Evolutionary conservation across 1,140 invertebrate species (phyloP), one percentile per base, ranked within the genome.

Genomic region (Eulimnadia texana): DNA sequence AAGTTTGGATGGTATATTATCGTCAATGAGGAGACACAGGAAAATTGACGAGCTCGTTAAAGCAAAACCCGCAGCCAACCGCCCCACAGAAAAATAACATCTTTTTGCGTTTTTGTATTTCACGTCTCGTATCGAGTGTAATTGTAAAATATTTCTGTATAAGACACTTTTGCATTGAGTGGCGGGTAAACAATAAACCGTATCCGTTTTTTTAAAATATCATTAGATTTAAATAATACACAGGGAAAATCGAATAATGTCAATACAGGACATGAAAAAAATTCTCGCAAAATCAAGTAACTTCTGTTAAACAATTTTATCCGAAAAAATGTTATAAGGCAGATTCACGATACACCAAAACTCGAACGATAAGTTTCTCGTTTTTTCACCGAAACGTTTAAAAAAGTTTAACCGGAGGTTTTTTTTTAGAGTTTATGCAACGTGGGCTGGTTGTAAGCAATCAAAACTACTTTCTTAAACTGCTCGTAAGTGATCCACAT

Each of bases 401-500:
- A 16, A 6, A 16, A 9, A 16, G 33, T 42, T 9, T 42, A 6
- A 16, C 33, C 16, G 33, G 33, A 16, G 6, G 6, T 16, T 42
- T 42, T 16, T 42, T 42, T 42, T 42, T 42, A 42, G 33, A 42
- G 33, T 42, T 57, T 57, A 27, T 29, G 55, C 60, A 54, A 19
- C 6, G 60, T 33, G 9, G 60, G 60, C 22, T 54, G 60, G 53
- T 61, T 61, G 28, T 54, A 54, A 3, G 60, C 60, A 13, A 61
- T 52, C 20, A 69, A 64, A n/a, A 68, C 69, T 1, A 66, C 54
- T 29, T 50, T 24, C 64, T 86, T 86, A 56, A 85, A 71, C 69
- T 86, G 84, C 68, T 86, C 84, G 67, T 82, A 86, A 9, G 80
- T 81, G 29, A 86, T 72, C 79, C 84, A 86, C 69, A 85, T 79